phyloP scores from a whole-genome alignment of 1,140 invertebrate genomes.

The Euura lappo region DNA sequence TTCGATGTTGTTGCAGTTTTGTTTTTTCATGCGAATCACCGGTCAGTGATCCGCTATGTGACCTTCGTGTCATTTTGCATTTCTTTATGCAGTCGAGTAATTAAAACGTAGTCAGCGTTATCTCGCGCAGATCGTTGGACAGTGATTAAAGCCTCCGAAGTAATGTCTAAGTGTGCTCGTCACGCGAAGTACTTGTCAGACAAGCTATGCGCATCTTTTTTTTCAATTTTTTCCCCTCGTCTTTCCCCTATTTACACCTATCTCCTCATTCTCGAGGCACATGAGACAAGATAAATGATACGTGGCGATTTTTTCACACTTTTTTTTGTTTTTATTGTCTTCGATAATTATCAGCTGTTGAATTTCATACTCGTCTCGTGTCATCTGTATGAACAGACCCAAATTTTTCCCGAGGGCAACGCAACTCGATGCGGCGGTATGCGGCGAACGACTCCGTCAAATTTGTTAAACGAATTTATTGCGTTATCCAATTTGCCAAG shows the following conservation, averaged over 20 bases:
- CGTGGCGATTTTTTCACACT: too few species aligned
- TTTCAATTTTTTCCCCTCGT: constrained; percentile 11
- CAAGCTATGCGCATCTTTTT: constrained; percentile 10
- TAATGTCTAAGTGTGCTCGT: constrained; percentile 24
- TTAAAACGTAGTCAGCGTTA: constrained; percentile 50
- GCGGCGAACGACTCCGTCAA: background rate
- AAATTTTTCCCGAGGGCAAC: too few species aligned
- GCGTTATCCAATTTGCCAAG: constrained; percentile 36
- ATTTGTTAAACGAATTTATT: constrained; percentile 37
- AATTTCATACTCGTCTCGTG: too few species aligned
- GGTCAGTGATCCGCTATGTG: constrained; percentile 29
- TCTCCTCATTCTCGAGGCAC: too few species aligned
- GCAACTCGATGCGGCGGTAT: too few species aligned
- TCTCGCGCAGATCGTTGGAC: constrained; percentile 37
- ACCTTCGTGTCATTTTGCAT: constrained; percentile 43
- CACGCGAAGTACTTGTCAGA: constrained; percentile 2
- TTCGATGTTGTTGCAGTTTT: too few species aligned
- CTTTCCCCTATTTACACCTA: too few species aligned
- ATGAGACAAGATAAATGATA: too few species aligned
- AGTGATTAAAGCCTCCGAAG: constrained; percentile 39
- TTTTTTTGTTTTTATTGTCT: too few species aligned
- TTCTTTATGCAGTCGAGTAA: constrained; percentile 34
- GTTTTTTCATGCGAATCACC: background rate
- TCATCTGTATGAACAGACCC: too few species aligned
- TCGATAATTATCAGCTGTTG: too few species aligned